A percentile compares a stretch with the other conserved stretches of the same genome.
Evolutionary conservation across 1,140 invertebrate species (phyloP).

Genomic region (Octopus sinensis): DNA sequence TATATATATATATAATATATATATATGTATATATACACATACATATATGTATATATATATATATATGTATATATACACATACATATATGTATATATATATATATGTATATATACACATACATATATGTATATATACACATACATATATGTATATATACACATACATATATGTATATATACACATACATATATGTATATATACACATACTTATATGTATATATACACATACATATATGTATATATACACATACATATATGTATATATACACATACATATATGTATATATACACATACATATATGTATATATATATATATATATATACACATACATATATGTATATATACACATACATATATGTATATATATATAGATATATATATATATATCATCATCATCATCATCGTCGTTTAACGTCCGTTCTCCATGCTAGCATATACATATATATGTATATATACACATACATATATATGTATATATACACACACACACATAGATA

Average conservation of each 20-base stretch:
- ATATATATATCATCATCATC: too few species aligned
- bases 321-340: conserved; percentile 9
- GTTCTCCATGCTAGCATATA: too few species aligned
- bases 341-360: neutral
- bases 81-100: conserved; percentile 24
- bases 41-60: conserved; percentile 12
- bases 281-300: neutral
- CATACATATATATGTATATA: too few species aligned
- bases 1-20: neutral
- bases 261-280: conserved; percentile 13
- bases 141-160: conserved; percentile 14
- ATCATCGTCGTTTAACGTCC: too few species aligned
- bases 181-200: conserved; percentile 12
- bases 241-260: conserved; percentile 11
- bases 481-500: too few species aligned
- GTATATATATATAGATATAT: neutral
- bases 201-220: conserved; percentile 8
- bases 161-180: conserved; percentile 11
- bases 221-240: conserved; percentile 13
- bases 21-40: conserved; percentile 13
- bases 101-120: conserved; percentile 15
- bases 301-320: conserved; percentile 1
- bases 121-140: conserved; percentile 11
- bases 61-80: conserved; percentile 31
- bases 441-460: too few species aligned